Conservation (phyloP, 1,140 invertebrate genomes). For the Temnothorax nylanderi region DNA sequence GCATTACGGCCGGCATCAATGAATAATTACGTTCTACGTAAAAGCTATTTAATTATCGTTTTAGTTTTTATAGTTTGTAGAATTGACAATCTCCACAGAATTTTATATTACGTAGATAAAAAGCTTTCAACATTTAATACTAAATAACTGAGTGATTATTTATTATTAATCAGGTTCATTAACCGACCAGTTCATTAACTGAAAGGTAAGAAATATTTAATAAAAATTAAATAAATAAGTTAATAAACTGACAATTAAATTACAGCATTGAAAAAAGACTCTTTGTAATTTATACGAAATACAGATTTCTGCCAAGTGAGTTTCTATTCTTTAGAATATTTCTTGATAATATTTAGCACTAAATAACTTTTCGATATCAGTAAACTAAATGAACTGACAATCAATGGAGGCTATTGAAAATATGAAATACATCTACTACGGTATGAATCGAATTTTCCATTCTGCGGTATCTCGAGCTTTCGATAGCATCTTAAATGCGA, state of each 20-base stretch:
- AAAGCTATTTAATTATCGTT: conserved; percentile 11
- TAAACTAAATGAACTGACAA: not conserved
- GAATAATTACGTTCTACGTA: not conserved
- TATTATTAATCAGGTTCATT: not conserved
- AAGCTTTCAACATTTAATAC: not conserved
- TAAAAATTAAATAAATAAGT: too few species aligned
- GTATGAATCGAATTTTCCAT: conserved; percentile 19
- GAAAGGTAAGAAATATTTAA: not conserved
- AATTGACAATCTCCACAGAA: not conserved
- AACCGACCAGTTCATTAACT: not conserved
- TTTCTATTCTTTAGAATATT: too few species aligned
- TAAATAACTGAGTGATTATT: not conserved
- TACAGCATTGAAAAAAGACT: not conserved
- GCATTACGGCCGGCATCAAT: not conserved
- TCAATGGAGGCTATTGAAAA: not conserved
- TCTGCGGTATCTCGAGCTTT: conserved; percentile 57
- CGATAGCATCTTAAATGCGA: conserved; percentile 77
- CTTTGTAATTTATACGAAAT: not conserved
- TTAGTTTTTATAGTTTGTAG: not conserved
- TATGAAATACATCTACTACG: not conserved
- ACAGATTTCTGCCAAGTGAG: not conserved
- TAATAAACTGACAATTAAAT: not conserved
- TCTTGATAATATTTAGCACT: not conserved
- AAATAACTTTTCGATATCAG: conserved; percentile 9
- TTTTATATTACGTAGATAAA: not conserved